Evolutionary conservation across 1,140 invertebrate species (phyloP), one percentile per base, ranked within the genome.

Genomic region (Leptinotarsa undecemlineata): DNA sequence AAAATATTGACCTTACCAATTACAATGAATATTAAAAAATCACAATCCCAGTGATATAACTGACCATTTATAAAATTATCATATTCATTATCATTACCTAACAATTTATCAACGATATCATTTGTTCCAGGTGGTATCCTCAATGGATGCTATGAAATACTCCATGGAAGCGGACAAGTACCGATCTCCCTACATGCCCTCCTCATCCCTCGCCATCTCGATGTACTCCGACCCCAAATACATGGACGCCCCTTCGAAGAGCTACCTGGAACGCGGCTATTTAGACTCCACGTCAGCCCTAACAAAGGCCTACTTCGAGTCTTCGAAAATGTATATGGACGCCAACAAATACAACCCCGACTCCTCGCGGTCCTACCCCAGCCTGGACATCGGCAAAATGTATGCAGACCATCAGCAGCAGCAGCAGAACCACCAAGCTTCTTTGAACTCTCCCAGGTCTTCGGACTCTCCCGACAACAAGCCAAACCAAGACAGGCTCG

Each of bases 91-190:
- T 42, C 8, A 33, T 8, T 33, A 33, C 6, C 26, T 1, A 0
- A 33, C 5, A 33, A 8, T 33, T 33, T 33, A 6, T 33, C 26
- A 33, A 33, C 26, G 6, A 33, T 6, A 33, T 33, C 1, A 42
- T 42, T 76, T 73, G 73, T 83, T 84, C 48, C 88, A 92, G 91
- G 89, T 92, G 68, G 90, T 91, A 2, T 90, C 89, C 69, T 90
- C 91, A 64, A 92, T 93, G 91, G 92, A 93, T 79, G 89, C 90
- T 3, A 92, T 93, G 90, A 93, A 92, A 81, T 93, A 93, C 82
- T 91, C 91, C 6, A 90, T 93, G 86, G 92, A 92, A 76, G 90
- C 91, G 0, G 92, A 93, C 74, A 93, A 93, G 75, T 93, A 92
- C 84, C 87, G 92, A 48, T 90, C 90, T 6, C 86, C 90, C 0